phyloP scores from a whole-genome alignment of 1,140 invertebrate genomes.

The Zaprionus davidi region DNA sequence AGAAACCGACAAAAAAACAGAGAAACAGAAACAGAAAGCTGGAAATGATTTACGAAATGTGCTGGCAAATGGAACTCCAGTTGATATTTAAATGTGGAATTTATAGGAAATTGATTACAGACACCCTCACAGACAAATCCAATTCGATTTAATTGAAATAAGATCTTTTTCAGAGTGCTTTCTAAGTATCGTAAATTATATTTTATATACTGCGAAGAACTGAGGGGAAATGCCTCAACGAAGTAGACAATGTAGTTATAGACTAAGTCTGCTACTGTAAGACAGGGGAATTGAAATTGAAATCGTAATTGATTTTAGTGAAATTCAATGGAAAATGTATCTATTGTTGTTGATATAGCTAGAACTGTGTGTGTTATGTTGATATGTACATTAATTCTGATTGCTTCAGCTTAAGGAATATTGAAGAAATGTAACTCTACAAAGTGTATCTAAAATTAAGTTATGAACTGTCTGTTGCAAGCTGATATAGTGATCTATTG shows the following conservation, averaged over 20 bases:
- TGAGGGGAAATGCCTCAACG: not conserved
- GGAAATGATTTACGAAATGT: constrained; percentile 31
- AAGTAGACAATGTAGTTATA: not conserved
- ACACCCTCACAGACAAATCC: not conserved
- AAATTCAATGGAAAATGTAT: not conserved
- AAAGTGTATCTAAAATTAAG: too few species aligned
- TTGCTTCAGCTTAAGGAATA: too few species aligned
- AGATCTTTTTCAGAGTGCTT: not conserved
- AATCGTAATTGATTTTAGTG: too few species aligned
- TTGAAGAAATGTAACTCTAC: too few species aligned
- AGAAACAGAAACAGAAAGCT: constrained; percentile 32
- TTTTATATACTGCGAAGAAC: not conserved
- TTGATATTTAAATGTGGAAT: constrained; percentile 31
- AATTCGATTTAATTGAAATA: constrained; percentile 9
- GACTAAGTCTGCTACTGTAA: not conserved
- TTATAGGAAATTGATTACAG: constrained; percentile 10
- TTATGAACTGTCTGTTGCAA: too few species aligned
- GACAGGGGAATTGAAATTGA: not conserved
- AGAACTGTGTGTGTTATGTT: too few species aligned
- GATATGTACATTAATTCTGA: too few species aligned
- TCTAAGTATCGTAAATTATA: not conserved
- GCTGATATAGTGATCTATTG: too few species aligned
- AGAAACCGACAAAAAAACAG: constrained; percentile 4
- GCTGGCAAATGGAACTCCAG: constrained; percentile 30
- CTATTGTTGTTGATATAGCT: not conserved